Evolutionary conservation across 1,140 invertebrate genomes (phyloP), one percentile per base, ranked within the genome.

Genomic region (Daktulosphaira vitifoliae): DNA sequence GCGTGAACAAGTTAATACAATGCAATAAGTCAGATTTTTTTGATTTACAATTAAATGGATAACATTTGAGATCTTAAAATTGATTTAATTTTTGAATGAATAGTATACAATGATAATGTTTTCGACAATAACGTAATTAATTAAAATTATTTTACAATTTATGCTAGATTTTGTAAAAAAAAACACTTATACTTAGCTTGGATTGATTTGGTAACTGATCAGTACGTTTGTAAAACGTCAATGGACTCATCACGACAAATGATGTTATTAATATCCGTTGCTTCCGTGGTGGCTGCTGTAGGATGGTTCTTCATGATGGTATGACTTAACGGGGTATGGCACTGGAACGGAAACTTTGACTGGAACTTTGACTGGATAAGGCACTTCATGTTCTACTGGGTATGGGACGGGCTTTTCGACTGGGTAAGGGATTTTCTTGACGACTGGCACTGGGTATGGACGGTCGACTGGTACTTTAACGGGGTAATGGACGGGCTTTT

Each of bases 331-430:
- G 9, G 56, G 39, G 67, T 82, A 82, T 42, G 80, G 81, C 1
- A 85, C 77, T 67, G 81, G 79, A 72, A 84, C 84, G 11, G 39
- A 2, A 4, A 62, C 42, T 33, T 62, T 48, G 23, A 23, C 22
- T 1, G 80, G 79, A 48, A 86, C 81, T 72, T 85, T 83, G 13
- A 83, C 56, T 0, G 84, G 81, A 71, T 82, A 82, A 65, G 83
- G 86, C 22, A 86, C 79, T 42, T 80, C 78, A 73, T 86, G 87
- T 71, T 87, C 85, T 0, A 88, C 84, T 33, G 85, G 83, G 66
- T 84, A 83, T 2, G 85, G 65, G 8, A 70, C 49, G 0, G 20
- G 59, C 18, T 52, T 69, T 29, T 70, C 69, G 1, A 70, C 65
- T 26, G 81, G 78, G 71, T 80, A 79, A 15, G 80, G 82, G 15